phyloP scores from a whole-genome alignment of 2,888 invertebrate genomes.

The Galeopsomyia nigrocyanea region DNA sequence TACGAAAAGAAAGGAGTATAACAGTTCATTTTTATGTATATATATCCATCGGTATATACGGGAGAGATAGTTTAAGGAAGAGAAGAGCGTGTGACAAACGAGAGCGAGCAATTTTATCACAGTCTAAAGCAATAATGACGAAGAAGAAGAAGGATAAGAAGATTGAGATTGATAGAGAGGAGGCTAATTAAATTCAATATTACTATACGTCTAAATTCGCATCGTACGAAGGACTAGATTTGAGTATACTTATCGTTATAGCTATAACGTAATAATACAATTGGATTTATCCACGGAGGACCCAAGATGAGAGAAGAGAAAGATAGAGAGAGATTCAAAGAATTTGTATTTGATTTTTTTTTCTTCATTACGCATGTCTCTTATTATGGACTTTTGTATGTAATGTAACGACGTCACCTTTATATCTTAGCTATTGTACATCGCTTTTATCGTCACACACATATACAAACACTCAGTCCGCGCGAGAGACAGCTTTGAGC shows the following conservation, averaged over 20 bases:
- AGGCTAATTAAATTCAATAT: conserved; percentile 21
- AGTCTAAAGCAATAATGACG: conserved; percentile 57
- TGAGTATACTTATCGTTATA: conserved; percentile 67
- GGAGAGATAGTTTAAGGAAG: neutral
- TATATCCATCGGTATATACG: neutral
- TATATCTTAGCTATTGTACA: conserved; percentile 33
- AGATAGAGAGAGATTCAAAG: conserved; percentile 20
- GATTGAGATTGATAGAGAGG: neutral
- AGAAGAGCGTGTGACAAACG: conserved; percentile 29
- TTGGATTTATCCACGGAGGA: neutral
- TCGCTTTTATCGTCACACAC: conserved; percentile 1
- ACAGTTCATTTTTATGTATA: conserved; percentile 1
- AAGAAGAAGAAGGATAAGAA: neutral
- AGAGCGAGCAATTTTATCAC: conserved; percentile 60
- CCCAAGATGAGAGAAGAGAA: conserved; percentile 9
- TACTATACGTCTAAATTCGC: conserved; percentile 43
- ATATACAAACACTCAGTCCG: no score
- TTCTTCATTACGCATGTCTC: no score
- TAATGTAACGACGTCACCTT: no score
- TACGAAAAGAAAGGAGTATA: no score
- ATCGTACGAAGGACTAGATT: conserved; percentile 66
- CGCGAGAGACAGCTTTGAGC: conserved; percentile 1
- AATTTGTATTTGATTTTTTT: no score
- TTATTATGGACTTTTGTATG: no score
- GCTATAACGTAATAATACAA: conserved; percentile 50